Conservation (phyloP, 2,888 invertebrate genomes). For the Rhaphigaster nebulosa region DNA sequence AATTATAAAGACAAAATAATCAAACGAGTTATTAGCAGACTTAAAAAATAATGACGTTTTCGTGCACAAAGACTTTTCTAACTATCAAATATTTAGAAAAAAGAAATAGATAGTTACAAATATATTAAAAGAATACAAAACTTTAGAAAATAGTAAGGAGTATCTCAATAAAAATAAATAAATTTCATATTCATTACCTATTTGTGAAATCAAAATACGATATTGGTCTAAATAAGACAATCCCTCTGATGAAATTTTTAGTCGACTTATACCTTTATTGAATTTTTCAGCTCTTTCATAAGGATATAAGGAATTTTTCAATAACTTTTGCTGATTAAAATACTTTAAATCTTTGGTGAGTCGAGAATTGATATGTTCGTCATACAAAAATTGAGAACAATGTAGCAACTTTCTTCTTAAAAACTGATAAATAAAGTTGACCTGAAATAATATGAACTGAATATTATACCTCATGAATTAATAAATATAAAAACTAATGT, state of each 20-base stretch:
- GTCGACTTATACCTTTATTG: constrained; percentile 88
- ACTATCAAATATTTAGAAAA: too few relatives aligned
- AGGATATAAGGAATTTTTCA: constrained; percentile 80
- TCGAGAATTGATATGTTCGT: constrained; percentile 96
- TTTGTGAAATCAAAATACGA: constrained; percentile 90
- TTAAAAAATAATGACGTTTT: too few relatives aligned
- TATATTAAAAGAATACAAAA: too few relatives aligned
- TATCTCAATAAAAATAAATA: constrained; percentile 30
- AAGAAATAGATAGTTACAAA: too few relatives aligned
- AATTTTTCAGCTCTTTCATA: constrained; percentile 95
- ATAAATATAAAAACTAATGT: background rate
- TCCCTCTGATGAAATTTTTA: constrained; percentile 86
- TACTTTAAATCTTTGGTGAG: constrained; percentile 89
- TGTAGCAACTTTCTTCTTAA: constrained; percentile 91
- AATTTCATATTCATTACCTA: constrained; percentile 73
- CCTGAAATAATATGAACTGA: constrained; percentile 67
- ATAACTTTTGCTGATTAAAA: constrained; percentile 81
- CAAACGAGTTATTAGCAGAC: too few relatives aligned
- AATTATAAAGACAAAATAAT: too few relatives aligned
- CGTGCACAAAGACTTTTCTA: too few relatives aligned
- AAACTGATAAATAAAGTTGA: constrained; percentile 94
- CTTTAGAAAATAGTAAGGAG: background rate
- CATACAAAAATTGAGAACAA: constrained; percentile 97
- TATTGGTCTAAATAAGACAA: constrained; percentile 93
- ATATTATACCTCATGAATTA: background rate